A percentile compares a stretch with the other conserved stretches of the same genome.
Evolutionary conservation across 1,140 invertebrate species (phyloP).

Genomic region (Cheumatopsyche charites): DNA sequence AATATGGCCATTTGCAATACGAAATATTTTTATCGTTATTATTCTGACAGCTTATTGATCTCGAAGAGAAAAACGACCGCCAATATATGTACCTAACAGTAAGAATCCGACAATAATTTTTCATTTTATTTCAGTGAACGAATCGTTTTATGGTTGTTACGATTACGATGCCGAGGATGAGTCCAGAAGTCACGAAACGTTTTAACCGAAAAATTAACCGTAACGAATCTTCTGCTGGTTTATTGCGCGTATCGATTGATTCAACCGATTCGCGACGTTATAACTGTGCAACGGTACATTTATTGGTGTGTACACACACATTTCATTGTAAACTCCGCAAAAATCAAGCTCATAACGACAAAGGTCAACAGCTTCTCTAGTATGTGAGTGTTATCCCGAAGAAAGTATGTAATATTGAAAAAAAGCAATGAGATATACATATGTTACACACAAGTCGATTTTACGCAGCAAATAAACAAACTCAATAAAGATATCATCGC

Average conservation of each 20-base stretch:
- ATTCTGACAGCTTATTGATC: no score
- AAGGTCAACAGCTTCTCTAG: background rate
- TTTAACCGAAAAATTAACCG: slow-evolving; percentile 41
- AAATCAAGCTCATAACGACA: background rate
- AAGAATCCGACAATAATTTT: no score
- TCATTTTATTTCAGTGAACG: no score
- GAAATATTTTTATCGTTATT: no score
- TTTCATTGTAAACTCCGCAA: background rate
- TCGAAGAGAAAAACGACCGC: no score
- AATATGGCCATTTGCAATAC: no score
- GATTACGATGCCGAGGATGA: background rate
- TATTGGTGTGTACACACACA: background rate
- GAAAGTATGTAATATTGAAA: background rate
- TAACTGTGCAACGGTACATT: background rate
- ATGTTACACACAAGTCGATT: background rate
- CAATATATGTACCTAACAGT: no score
- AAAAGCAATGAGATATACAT: background rate
- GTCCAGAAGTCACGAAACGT: slow-evolving; percentile 33
- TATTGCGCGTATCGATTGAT: slow-evolving; percentile 22
- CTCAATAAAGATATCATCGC: slow-evolving; percentile 11
- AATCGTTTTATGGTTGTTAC: background rate
- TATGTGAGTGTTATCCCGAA: background rate
- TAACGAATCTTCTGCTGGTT: slow-evolving; percentile 28
- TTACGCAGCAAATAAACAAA: slow-evolving; percentile 2
- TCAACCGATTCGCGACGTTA: slow-evolving; percentile 18